These are phyloP conservation scores for Willisornis vidua DNA, from an alignment of 2,113 vertebrate genomes.

Conservation along the genomic window DNA sequence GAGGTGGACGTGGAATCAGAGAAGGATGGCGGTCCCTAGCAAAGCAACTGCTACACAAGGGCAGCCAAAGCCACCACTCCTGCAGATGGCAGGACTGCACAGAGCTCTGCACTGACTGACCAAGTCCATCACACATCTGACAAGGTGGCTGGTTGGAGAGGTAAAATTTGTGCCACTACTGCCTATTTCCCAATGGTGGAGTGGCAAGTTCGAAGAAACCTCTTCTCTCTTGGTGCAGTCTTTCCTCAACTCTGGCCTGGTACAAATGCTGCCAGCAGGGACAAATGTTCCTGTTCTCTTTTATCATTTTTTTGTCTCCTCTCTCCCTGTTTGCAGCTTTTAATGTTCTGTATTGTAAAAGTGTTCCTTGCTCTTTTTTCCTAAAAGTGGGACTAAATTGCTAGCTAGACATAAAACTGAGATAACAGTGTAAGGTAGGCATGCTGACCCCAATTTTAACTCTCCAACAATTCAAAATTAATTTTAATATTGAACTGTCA, in stretches of 20 bases:
- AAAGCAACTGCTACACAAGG: neutral
- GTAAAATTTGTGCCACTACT: neutral
- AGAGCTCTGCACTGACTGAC: rapidly evolving
- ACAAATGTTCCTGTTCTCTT: neutral
- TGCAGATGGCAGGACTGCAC: neutral
- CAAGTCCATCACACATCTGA: neutral
- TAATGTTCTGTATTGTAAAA: neutral
- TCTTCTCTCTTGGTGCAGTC: neutral
- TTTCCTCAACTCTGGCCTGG: neutral
- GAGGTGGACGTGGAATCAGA: neutral
- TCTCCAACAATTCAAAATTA: neutral
- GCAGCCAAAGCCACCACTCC: rapidly evolving
- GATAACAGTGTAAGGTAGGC: neutral
- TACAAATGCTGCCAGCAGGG: neutral
- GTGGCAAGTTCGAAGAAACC: neutral
- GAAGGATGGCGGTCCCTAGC: rapidly evolving
- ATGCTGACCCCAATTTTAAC: neutral
- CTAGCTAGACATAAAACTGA: neutral
- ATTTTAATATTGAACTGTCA: slow-evolving; percentile 35
- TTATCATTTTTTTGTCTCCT: neutral
- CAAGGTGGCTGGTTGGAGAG: neutral
- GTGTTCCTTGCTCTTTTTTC: neutral
- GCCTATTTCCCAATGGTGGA: rapidly evolving
- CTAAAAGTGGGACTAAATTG: neutral
- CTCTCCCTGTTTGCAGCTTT: neutral